Percentiles rank a stretch among this genome's conserved stretches.
Conservation (phyloP, 2,113 vertebrate genomes). For the Macquaria ambigua region DNA sequence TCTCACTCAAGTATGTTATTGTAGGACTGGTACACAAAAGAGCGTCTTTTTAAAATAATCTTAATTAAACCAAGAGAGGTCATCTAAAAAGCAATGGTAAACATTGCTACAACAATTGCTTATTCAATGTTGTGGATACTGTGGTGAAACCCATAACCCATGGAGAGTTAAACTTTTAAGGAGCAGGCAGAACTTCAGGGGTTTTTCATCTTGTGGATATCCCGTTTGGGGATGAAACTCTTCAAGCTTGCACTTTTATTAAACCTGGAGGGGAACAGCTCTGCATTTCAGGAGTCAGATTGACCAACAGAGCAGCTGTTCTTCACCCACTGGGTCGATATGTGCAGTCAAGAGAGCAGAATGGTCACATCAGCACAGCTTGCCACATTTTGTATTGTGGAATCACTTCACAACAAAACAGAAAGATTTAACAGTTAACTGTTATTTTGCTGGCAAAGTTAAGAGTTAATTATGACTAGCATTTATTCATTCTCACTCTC, state of each 20-base stretch:
- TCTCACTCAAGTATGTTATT: constrained; percentile 41
- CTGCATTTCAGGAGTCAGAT: constrained; percentile 15
- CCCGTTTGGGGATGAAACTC: constrained; percentile 37
- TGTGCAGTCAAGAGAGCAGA: constrained; percentile 50
- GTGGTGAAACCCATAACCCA: background rate
- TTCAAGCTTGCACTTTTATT: constrained; percentile 35
- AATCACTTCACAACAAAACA: constrained; percentile 11
- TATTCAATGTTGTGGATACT: background rate
- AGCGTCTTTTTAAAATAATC: constrained; percentile 11
- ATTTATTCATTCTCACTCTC: background rate
- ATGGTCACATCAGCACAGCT: constrained; percentile 36
- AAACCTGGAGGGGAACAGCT: constrained; percentile 33
- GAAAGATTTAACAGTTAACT: background rate
- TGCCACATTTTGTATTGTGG: background rate
- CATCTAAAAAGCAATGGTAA: background rate
- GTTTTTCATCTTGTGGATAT: constrained; percentile 29
- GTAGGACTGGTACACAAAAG: constrained; percentile 8
- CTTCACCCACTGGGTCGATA: constrained; percentile 30
- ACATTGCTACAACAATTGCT: background rate
- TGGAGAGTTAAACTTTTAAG: constrained; percentile 12
- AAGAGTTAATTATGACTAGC: background rate
- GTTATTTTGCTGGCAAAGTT: background rate
- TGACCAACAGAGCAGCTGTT: constrained; percentile 58
- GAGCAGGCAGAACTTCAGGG: constrained; percentile 8
- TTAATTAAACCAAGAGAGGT: constrained; percentile 2